Evolutionary conservation across 2,797 vertebrate genomes (phyloP), one percentile per base, ranked within the genome.

Genomic region (Dallia pectoralis): DNA sequence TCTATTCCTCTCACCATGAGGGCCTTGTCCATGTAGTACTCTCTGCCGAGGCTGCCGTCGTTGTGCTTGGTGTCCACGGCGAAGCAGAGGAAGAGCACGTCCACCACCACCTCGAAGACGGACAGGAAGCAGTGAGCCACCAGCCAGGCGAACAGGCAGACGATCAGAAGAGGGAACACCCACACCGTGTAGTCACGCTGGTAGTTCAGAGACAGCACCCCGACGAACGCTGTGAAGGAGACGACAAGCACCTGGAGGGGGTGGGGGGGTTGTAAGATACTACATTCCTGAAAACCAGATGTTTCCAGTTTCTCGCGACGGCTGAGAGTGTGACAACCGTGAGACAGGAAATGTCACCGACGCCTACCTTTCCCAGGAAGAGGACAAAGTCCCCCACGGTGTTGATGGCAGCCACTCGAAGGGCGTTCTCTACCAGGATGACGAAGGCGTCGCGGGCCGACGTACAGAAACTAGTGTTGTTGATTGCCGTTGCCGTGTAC

Each of bases 41-140:
- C 96, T 65, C 89, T 92, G 9, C 97, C 98, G 9, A 94, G 94
- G 77, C 96, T 97, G 86, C 98, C 98, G 62, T 99, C 96, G 59
- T 99, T 98, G 86, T 97, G 94, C 88, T 97, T 98, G 74, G 94
- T 92, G 91, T 99, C 98, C 74, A 99, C 90, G 73, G 97, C 97
- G 82, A 99, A 99, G 92, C 98, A 99, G 82, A 99, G 95, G 93
- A 99, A 99, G 73, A 99, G 95, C 25, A 97, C 97, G 77, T 99
- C 98, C 62, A 99, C 97, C 78, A 98, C 97, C 79, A 96, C 98
- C 94, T 99, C 98, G 70, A 95, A 99, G 82, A 98, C 96, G 27
- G 98, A 99, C 62, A 99, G 95, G 93, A 99, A 99, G 89, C 97
- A 99, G 88, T 99, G 96, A 74, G 98, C 97, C 85, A 99, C 97